Percentiles rank a stretch among this genome's conserved stretches.
phyloP scores from a whole-genome alignment of 2,113 vertebrate genomes.

The Bostrychus sinensis region DNA sequence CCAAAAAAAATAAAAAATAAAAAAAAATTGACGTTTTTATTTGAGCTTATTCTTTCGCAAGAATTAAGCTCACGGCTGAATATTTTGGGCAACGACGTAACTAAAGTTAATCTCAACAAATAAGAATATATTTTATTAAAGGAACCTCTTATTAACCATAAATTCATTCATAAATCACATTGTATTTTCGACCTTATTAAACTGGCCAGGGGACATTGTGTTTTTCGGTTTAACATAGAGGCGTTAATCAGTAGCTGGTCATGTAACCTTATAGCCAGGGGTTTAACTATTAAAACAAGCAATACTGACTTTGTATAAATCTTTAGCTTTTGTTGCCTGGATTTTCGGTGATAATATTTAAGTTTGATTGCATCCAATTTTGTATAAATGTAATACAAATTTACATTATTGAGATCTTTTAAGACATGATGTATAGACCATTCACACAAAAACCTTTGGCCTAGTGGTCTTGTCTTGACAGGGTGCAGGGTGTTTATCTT shows the following conservation, averaged over 20 bases:
- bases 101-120: too few relatives aligned
- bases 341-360: too few relatives aligned
- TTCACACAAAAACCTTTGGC: not conserved
- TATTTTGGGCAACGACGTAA: not conserved
- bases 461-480: conserved; percentile 21
- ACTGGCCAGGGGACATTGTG: not conserved
- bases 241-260: not conserved
- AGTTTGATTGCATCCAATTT: too few relatives aligned
- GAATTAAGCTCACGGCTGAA: not conserved
- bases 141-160: too few relatives aligned
- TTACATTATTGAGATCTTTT: not conserved
- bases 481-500: conserved; percentile 21
- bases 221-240: not conserved
- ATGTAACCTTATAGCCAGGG: not conserved
- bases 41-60: too few relatives aligned
- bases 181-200: not conserved
- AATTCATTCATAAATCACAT: not conserved
- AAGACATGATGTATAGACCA: not conserved
- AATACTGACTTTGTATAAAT: too few relatives aligned
- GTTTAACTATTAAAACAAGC: conserved; percentile 3
- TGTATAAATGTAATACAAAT: too few relatives aligned
- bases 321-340: too few relatives aligned
- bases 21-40: too few relatives aligned
- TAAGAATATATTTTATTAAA: too few relatives aligned
- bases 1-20: too few relatives aligned